Conservation (phyloP, 2,888 invertebrate species). For the Labia minor region DNA sequence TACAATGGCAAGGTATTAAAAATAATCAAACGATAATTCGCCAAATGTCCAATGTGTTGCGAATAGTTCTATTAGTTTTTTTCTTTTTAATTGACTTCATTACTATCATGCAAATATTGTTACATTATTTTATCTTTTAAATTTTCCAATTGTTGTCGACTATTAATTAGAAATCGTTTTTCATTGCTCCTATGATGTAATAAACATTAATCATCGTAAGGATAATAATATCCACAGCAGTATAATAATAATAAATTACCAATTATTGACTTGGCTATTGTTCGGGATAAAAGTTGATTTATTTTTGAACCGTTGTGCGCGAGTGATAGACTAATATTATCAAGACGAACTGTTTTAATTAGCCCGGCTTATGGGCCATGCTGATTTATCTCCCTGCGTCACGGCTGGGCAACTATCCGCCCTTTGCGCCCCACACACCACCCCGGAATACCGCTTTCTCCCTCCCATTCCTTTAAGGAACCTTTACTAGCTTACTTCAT, state of each 20-base stretch:
- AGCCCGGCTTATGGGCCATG: constrained; percentile 19
- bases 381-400: constrained; percentile 9
- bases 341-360: constrained; percentile 26
- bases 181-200: not conserved
- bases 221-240: constrained; percentile 13
- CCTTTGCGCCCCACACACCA: not conserved
- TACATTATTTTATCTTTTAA: constrained; percentile 3
- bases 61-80: not conserved
- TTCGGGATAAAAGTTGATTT: constrained; percentile 13
- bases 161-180: constrained; percentile 13
- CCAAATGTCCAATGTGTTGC: too few species aligned
- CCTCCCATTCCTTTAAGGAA: not conserved
- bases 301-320: constrained; percentile 7
- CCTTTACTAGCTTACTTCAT: not conserved
- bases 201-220: constrained; percentile 7
- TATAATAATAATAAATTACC: constrained; percentile 13
- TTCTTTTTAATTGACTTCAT: not conserved
- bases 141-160: not conserved
- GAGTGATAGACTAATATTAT: constrained; percentile 21
- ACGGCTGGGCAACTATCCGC: not conserved
- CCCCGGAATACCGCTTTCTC: not conserved
- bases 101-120: not conserved
- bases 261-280: constrained; percentile 13
- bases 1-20: too few species aligned
- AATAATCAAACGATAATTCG: too few species aligned